Evolutionary conservation across 2,888 invertebrate species (phyloP).

Genomic region (Schizaphis graminum): DNA sequence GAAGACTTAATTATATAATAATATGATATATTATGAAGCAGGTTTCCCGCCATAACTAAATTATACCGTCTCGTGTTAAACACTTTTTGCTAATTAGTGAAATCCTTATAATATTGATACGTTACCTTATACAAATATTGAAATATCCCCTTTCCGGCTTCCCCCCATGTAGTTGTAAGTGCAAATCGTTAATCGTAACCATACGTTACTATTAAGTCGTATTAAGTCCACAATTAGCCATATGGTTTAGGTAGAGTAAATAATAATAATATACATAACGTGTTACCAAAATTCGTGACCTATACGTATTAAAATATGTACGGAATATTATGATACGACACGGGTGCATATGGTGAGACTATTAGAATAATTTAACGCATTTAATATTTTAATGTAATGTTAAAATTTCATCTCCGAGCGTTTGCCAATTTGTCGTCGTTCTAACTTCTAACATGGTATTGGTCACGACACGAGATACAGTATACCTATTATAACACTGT

Average conservation of each 20-base stretch:
- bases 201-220: too few relatives aligned
- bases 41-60: background rate
- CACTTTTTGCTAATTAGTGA: too few relatives aligned
- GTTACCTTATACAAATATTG: background rate
- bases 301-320: too few relatives aligned
- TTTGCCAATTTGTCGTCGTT: background rate
- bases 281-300: too few relatives aligned
- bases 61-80: too few relatives aligned
- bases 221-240: background rate
- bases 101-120: too few relatives aligned
- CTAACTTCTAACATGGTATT: background rate
- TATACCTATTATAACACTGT: background rate
- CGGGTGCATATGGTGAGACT: too few relatives aligned
- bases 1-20: background rate
- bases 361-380: background rate
- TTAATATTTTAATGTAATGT: background rate
- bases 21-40: background rate
- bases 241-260: too few relatives aligned
- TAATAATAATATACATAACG: too few relatives aligned
- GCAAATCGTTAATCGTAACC: background rate
- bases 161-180: background rate
- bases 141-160: too few relatives aligned
- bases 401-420: background rate
- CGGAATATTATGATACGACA: background rate
- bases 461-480: background rate